Base-by-base conservation (phyloP, 1,140 invertebrate species). In the Achatina immaculata region DNA sequence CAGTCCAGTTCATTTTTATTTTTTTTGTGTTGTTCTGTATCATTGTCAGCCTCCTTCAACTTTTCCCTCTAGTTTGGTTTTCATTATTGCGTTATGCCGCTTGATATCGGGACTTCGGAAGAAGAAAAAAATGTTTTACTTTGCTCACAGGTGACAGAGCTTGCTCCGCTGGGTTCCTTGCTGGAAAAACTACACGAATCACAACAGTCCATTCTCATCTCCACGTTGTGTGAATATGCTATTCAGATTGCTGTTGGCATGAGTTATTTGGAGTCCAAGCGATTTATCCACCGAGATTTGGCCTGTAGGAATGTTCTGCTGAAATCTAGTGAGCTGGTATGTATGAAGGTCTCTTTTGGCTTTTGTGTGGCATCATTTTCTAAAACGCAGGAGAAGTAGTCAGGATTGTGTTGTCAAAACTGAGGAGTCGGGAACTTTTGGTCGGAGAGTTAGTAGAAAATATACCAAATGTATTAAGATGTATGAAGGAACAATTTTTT, bases 271-370 rank as follows among this genome's bases (percentile, higher is more conserved):
- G 98, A 99, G 92, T 95, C 95, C 31, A 97, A 97, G 88, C 93
- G 97, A 79, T 98, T 98, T 80, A 96, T 99, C 19, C 97, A 98
- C 90, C 93, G 97, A 83, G 96, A 98, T 92, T 91, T 98, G n/a
- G 97, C 96, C 0, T 98, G 96, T 86, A 93, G 97, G 79, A 99
- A 99, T 93, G 95, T 99, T 1, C 92, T 99, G 0, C 90, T 99
- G 0, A 94, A 80, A 38, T 34, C 43, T 24, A 66, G 14, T 58
- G 69, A 65, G 14, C 45, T 66, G 55, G 79, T 75, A 48, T 21
- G 79, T 73, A 4, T 31, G 11, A 7, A n/a, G n/a, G n/a, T n/a
- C n/a, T n/a, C n/a, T n/a, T n/a, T n/a, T 55, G 14, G 14, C 51
- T 16, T 16, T 55, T 55, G 14, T 55, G 14, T 14, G 14, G 51